phyloP scores from a whole-genome alignment of 2,113 vertebrate genomes.

The Cercopithecus mona region DNA sequence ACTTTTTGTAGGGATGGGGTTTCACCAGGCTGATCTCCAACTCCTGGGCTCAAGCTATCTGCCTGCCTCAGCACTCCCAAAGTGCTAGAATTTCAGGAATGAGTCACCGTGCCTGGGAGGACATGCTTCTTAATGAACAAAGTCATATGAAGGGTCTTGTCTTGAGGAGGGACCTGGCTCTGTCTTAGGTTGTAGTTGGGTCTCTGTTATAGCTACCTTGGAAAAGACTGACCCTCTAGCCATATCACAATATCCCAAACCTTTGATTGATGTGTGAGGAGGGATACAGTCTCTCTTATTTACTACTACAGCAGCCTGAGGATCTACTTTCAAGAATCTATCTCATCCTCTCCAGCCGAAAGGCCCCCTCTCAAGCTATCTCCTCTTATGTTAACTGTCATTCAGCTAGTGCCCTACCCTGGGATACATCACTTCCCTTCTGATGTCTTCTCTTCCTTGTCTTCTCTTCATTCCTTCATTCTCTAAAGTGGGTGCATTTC shows the following conservation, averaged over 20 bases:
- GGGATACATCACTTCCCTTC: not conserved
- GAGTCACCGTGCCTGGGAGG: not conserved
- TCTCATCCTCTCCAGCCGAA: not conserved
- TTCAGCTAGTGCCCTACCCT: not conserved
- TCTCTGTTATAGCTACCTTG: not conserved
- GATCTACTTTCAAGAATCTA: not conserved
- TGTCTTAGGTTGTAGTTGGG: not conserved
- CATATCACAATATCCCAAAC: not conserved
- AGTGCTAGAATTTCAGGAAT: not conserved
- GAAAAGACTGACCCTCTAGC: not conserved
- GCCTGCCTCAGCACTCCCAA: not conserved
- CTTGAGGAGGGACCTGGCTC: not conserved
- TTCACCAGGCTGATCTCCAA: not conserved
- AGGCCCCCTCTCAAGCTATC: not conserved
- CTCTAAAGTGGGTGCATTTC: not conserved
- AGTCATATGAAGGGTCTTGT: not conserved
- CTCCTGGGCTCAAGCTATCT: not conserved
- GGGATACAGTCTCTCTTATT: not conserved
- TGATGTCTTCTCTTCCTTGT: not conserved
- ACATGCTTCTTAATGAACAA: not conserved
- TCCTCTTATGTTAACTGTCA: no score
- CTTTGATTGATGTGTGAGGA: not conserved
- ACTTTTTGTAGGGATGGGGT: not conserved
- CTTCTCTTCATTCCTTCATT: not conserved
- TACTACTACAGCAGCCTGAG: not conserved